Evolutionary conservation across 2,888 invertebrate species (phyloP).

Genomic region (Macrophya annulata): DNA sequence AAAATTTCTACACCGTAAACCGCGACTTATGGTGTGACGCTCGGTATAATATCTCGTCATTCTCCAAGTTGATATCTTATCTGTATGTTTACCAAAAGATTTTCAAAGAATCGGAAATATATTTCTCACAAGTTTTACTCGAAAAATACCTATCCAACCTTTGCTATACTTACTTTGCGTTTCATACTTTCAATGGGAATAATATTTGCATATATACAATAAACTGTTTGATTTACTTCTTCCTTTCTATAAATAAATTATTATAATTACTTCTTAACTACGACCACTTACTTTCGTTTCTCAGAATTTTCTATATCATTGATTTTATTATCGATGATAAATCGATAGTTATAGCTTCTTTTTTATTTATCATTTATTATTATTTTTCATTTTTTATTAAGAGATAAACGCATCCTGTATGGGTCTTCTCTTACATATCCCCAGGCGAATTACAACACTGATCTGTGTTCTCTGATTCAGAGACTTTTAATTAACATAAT

Average conservation of each 20-base stretch:
- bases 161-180: neutral
- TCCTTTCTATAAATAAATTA: neutral
- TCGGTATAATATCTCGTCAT: slow-evolving; percentile 22
- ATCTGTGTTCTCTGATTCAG: neutral
- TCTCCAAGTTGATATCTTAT: neutral
- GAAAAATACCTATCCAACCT: neutral
- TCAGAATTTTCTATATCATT: neutral
- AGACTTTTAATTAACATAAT: slow-evolving; percentile 16
- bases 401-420: neutral
- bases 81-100: neutral
- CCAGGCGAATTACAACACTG: neutral
- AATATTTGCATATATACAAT: too few relatives aligned
- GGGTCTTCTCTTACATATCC: neutral
- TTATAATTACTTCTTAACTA: neutral
- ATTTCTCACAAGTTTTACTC: neutral
- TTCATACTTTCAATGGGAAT: neutral
- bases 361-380: neutral
- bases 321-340: neutral
- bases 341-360: neutral
- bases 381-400: neutral
- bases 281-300: slow-evolving; percentile 2
- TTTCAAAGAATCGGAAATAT: neutral
- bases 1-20: slow-evolving; percentile 41
- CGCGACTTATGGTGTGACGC: slow-evolving; percentile 7
- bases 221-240: too few relatives aligned